Base-by-base conservation (phyloP, 2,113 vertebrate species). In the Xenotilapia caudafasciata region DNA sequence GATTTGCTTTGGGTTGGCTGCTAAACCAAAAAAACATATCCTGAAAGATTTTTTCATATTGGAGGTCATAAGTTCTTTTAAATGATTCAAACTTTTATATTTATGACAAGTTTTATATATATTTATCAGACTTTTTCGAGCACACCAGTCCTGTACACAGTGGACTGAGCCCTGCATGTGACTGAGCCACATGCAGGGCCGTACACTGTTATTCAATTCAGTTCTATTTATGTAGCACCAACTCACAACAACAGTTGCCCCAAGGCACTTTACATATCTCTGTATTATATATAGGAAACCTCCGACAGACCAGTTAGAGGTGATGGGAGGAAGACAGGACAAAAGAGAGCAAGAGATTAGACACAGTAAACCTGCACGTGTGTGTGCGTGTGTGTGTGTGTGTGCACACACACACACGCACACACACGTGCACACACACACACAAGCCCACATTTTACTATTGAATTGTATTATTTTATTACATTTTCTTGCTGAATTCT, bases 361-460 rank as follows among this genome's bases (percentile, higher is more conserved):
- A 62, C 28, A 62, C 28, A 60, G 15, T 60, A 33, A 60, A 60
- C 56, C 15, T 33, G 28, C 14, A 4, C 45, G 9, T 9, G 4
- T 33, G 33, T 33, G 7, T 33, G 31, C 31, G 6, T 31, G 31
- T 33, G 6, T 3, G 31, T 33, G 6, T 3, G 31, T 6, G 28
- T 4, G 4, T 4, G 1, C 23, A 26, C 28, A 1, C 38, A 11
- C 40, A 6, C 12, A 6, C 40, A 45, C 40, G 1, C 40, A 4
- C 42, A 6, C 6, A 14, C 47, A 6, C 51, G 6, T 26, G 26
- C 49, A 1, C 47, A 5, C 15, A 5, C 47, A 9, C 45, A 5
- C 15, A 4, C 49, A 51, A 0, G 0, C 5, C 2, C 56, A 31
- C 56, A 33, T 2, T 60, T 60, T 19, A 60, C 1, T 6, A 33